Evolutionary conservation across 2,113 vertebrate genomes (phyloP).

Genomic region (Seriola dumerili): DNA sequence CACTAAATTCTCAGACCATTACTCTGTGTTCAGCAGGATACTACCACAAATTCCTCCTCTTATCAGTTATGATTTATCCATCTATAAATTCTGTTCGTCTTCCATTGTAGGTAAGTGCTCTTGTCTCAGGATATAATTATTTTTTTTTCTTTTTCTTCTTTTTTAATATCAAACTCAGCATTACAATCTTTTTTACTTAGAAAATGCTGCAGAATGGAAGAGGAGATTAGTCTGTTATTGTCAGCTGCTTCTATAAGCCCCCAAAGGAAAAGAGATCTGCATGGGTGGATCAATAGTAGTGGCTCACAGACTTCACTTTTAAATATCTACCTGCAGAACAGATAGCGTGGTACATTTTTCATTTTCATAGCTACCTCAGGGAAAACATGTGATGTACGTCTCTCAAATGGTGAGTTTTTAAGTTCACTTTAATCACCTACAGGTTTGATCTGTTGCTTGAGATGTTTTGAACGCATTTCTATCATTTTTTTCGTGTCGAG

Average conservation of each 20-base stretch:
- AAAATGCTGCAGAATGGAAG: conserved; percentile 55
- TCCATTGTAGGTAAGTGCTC: conserved; percentile 21
- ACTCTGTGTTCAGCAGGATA: conserved; percentile 40
- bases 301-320: conserved; percentile 55
- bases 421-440: conserved; percentile 57
- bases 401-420: conserved; percentile 51
- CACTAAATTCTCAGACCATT: conserved; percentile 53
- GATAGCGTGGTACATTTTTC: conserved; percentile 41
- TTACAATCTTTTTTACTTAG: conserved; percentile 32
- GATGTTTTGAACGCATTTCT: conserved; percentile 54
- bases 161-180: conserved; percentile 11
- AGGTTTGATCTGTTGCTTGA: conserved; percentile 54
- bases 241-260: conserved; percentile 61
- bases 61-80: conserved; percentile 30
- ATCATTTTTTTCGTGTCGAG: conserved; percentile 23
- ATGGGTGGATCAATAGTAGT: conserved; percentile 56
- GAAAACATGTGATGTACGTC: conserved; percentile 45
- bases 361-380: conserved; percentile 43
- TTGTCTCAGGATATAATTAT: conserved; percentile 36
- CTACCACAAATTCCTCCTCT: conserved; percentile 26
- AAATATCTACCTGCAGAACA: conserved; percentile 41
- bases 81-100: conserved; percentile 23
- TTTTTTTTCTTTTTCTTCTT: not conserved
- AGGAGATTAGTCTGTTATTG: conserved; percentile 57
- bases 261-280: conserved; percentile 54